A percentile compares a stretch with the other conserved stretches of the same genome.
phyloP scores from a whole-genome alignment of 2,888 invertebrate species.

The Polia nebulosa region DNA sequence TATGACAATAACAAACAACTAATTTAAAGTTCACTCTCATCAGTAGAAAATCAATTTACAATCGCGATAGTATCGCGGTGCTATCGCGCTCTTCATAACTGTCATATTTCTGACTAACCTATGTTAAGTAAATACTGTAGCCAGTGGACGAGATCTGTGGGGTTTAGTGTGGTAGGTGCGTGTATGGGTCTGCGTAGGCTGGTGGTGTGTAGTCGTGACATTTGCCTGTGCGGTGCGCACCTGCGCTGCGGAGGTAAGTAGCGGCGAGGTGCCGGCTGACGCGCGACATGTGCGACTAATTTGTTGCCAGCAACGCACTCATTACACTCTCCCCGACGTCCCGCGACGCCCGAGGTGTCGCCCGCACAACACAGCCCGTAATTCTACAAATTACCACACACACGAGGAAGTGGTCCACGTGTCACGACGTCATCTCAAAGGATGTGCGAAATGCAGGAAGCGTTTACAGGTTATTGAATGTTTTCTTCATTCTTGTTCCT shows the following conservation, averaged over 20 bases:
- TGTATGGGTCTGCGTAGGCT: constrained; percentile 55
- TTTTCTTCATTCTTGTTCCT: constrained; percentile 21
- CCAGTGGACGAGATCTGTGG: constrained; percentile 53
- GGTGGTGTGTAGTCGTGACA: constrained; percentile 75
- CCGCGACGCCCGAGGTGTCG: constrained; percentile 89
- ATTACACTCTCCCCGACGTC: constrained; percentile 83
- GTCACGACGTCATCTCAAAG: constrained; percentile 72
- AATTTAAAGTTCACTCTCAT: constrained; percentile 66
- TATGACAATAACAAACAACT: constrained; percentile 61
- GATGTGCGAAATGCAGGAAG: constrained; percentile 63
- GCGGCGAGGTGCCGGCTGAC: constrained; percentile 85
- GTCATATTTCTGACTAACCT: constrained; percentile 66
- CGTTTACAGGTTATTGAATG: constrained; percentile 43
- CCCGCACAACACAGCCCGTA: constrained; percentile 81
- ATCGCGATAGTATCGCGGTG: constrained; percentile 66
- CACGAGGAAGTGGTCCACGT: constrained; percentile 78
- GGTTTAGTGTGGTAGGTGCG: neutral
- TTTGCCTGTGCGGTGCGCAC: constrained; percentile 81
- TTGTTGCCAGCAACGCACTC: constrained; percentile 85
- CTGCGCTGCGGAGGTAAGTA: constrained; percentile 80
- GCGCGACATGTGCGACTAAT: constrained; percentile 89
- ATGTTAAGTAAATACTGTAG: constrained; percentile 57
- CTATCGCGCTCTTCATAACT: constrained; percentile 68
- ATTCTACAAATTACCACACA: constrained; percentile 87
- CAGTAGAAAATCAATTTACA: constrained; percentile 72